Base-by-base conservation (phyloP, 2,888 invertebrate genomes). In the Chrysina gloriosa region DNA sequence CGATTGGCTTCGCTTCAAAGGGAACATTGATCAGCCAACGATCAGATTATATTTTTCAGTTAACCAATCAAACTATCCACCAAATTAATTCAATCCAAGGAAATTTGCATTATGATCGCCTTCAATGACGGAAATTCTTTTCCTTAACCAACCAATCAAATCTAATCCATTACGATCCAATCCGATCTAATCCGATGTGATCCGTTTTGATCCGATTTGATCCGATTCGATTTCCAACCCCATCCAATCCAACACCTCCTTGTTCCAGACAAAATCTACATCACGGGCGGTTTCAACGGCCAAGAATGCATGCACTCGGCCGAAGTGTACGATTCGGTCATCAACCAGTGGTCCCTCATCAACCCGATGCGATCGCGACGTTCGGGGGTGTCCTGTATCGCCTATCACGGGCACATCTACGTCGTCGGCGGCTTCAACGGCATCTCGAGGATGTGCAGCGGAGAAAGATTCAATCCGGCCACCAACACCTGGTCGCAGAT, bases 341-440 rank as follows among this genome's bases (percentile, higher is more conserved):
- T 88, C 3, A 93, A 95, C 83, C 92, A 92, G 78, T 95, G 95
- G 95, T 91, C 92, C 0, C 84, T 92, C 75, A 89, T 97, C 69
- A 89, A 92, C 66, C 86, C 92, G 70, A 93, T 93, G 97, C 88
- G 94, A 77, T 94, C 90, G 23, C 86, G 93, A 7, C 88, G 97
- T 50, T 95, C 95, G n/a, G 97, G 97, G 1, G 94, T 96, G 14
- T 94, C 95, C 0, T 94, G 95, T 80, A 93, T 95, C 67, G 89
- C 95, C 6, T 95, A 95, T 84, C 92, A 92, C 80, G 91, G 90
- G 74, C 89, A 88, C 83, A 87, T 91, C 1, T 91, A 90, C 81
- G 91, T 89, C n/a, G 89, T 91, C 69, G 96, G 96, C 25, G 96
- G 96, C 1, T 97, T 95, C 82, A 96, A 97, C 81, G 96, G 96